phyloP scores from a whole-genome alignment of 2,113 vertebrate species.

The Archocentrus centrarchus region DNA sequence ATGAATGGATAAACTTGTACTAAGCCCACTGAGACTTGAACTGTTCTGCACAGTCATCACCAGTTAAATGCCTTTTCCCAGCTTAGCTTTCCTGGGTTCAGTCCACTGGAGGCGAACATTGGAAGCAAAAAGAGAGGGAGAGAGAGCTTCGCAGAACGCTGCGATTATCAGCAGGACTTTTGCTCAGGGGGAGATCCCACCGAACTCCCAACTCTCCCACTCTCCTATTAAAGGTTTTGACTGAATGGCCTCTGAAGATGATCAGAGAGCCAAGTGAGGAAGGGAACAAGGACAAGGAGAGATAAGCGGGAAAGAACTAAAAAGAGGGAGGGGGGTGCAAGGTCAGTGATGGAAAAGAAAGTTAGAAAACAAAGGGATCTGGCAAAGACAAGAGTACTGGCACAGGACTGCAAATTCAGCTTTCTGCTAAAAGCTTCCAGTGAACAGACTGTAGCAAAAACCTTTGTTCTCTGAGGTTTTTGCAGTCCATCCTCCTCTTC shows the following conservation, averaged over 20 bases:
- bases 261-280: slow-evolving; percentile 48
- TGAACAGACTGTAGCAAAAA: slow-evolving; percentile 39
- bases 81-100: background rate
- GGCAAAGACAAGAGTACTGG: slow-evolving; percentile 4
- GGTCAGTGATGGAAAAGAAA: slow-evolving; percentile 22
- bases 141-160: slow-evolving; percentile 16
- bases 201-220: slow-evolving; percentile 26
- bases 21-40: slow-evolving; percentile 3
- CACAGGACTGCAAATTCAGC: slow-evolving; percentile 23
- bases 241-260: slow-evolving; percentile 43
- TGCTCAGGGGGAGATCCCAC: slow-evolving; percentile 31
- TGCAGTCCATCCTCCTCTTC: slow-evolving; percentile 24
- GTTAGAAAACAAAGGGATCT: slow-evolving; percentile 14
- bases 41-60: background rate
- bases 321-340: background rate
- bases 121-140: background rate
- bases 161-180: slow-evolving; percentile 35
- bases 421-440: slow-evolving; percentile 35
- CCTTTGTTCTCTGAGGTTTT: slow-evolving; percentile 27
- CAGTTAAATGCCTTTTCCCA: slow-evolving; percentile 10
- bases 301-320: background rate
- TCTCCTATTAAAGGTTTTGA: slow-evolving; percentile 48
- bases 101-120: slow-evolving; percentile 30
- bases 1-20: slow-evolving; percentile 23
- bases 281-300: slow-evolving; percentile 13